Conservation (phyloP, 2,797 vertebrate genomes). For the Pelobates cultripes region DNA sequence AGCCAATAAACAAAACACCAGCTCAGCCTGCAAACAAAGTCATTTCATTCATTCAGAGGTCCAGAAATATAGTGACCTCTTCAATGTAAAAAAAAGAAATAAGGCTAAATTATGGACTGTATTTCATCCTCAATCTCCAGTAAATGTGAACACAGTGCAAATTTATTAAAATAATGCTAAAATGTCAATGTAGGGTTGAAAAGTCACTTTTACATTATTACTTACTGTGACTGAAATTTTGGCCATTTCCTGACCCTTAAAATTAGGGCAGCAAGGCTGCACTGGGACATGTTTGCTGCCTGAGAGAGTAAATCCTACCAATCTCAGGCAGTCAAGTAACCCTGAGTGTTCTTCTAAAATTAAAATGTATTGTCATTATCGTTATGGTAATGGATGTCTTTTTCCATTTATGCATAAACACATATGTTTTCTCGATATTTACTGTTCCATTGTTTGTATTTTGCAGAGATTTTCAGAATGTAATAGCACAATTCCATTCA, state of each 20-base stretch:
- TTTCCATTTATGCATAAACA: conserved; percentile 36
- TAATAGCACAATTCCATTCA: conserved; percentile 31
- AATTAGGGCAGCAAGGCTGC: no score
- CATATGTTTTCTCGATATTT: conserved; percentile 24
- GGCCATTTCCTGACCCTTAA: no score
- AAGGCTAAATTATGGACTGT: conserved; percentile 14
- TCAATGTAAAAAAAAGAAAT: conserved; percentile 34
- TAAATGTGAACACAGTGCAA: no score
- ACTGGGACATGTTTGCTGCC: no score
- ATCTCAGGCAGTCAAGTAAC: no score
- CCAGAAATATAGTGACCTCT: neutral
- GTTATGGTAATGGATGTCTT: neutral
- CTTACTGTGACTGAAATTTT: no score
- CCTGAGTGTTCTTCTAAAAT: no score
- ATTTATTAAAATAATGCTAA: neutral
- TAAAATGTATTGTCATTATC: no score
- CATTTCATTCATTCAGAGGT: conserved; percentile 32
- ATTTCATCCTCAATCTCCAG: conserved; percentile 13
- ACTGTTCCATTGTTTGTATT: conserved; percentile 17
- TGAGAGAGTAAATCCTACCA: no score
- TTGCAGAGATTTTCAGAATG: conserved; percentile 11
- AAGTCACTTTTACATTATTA: neutral
- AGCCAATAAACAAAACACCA: neutral
- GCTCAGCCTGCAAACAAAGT: neutral
- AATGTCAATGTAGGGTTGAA: neutral